phyloP scores from a whole-genome alignment of 2,888 invertebrate species.

The Synanthedon andrenaeformis region DNA sequence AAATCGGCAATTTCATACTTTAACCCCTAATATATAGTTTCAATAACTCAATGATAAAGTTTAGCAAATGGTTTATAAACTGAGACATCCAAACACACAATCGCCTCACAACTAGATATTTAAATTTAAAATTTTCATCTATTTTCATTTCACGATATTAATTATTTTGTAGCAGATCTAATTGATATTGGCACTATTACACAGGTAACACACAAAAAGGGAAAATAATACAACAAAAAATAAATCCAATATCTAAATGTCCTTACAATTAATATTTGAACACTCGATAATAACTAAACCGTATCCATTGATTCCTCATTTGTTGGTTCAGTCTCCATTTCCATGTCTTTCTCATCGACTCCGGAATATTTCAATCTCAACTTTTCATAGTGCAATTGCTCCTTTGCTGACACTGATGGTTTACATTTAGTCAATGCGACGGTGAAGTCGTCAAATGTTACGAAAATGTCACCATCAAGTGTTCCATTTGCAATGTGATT shows the following conservation, averaged over 20 bases:
- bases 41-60: background rate
- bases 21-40: no score
- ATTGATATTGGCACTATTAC: background rate
- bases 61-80: background rate
- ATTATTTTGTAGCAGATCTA: background rate
- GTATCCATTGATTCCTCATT: conserved; percentile 66
- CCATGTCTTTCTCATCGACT: conserved; percentile 60
- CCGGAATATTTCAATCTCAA: conserved; percentile 76
- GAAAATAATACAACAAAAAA: background rate
- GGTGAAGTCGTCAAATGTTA: conserved; percentile 79
- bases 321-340: conserved; percentile 66
- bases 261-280: background rate
- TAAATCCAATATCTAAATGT: background rate
- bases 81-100: no score
- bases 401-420: conserved; percentile 88
- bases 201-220: background rate
- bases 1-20: no score
- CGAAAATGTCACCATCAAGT: conserved; percentile 68
- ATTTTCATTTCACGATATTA: no score
- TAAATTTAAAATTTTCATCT: no score
- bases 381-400: conserved; percentile 81
- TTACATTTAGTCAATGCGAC: conserved; percentile 82
- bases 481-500: conserved; percentile 75
- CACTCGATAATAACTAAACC: conserved; percentile 19
- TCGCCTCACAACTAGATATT: no score